These are phyloP conservation scores for Oxygymnocypris stewartii DNA, from an alignment of 2,113 vertebrate species.

Conservation along the genomic window DNA sequence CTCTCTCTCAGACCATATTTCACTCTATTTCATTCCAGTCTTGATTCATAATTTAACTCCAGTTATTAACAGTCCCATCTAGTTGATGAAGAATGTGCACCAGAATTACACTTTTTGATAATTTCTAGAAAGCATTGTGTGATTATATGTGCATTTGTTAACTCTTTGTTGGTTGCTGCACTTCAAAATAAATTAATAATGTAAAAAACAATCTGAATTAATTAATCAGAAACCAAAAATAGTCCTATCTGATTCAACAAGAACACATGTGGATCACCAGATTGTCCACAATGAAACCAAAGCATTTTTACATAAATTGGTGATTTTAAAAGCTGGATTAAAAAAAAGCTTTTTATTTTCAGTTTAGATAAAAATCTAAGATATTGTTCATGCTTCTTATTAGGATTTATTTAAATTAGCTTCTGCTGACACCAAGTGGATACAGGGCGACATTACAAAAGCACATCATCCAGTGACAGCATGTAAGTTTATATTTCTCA, in stretches of 20 bases:
- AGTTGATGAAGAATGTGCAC: slow-evolving; percentile 4
- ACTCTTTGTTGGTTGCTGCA: neutral
- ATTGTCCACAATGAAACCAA: neutral
- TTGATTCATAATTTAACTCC: slow-evolving; percentile 44
- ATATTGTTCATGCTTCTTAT: neutral
- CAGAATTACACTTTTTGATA: neutral
- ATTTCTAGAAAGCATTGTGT: neutral
- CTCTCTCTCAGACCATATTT: neutral
- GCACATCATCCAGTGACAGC: neutral
- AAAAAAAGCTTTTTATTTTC: neutral
- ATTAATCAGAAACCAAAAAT: neutral
- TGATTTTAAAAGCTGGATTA: neutral
- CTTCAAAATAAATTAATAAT: neutral
- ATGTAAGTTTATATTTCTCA: neutral
- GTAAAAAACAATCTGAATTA: neutral
- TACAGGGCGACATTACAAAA: slow-evolving; percentile 20
- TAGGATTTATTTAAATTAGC: neutral
- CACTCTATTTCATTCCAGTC: neutral
- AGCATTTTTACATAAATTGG: neutral
- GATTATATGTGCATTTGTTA: neutral
- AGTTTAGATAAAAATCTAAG: neutral
- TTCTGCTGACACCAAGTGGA: slow-evolving; percentile 51
- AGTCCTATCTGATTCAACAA: neutral
- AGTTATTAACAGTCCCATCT: slow-evolving; percentile 17
- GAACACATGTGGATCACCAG: neutral